Conservation (phyloP, 2,888 invertebrate species). For the Scaptomyza cyrtandrae region DNA sequence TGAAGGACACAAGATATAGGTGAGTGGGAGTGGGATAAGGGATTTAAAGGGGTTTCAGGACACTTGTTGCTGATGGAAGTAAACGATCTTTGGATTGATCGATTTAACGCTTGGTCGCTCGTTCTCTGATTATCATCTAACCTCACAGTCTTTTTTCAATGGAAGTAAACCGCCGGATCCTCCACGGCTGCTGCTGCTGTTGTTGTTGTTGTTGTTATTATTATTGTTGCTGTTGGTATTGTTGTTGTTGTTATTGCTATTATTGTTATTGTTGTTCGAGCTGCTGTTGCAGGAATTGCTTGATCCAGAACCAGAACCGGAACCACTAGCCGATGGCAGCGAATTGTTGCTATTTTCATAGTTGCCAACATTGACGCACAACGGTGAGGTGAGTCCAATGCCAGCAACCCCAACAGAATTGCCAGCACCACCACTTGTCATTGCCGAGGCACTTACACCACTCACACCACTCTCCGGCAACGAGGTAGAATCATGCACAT, state of each 20-base stretch:
- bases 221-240: conserved; percentile 57
- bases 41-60: conserved; percentile 21
- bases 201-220: conserved; percentile 56
- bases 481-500: conserved; percentile 77
- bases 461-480: conserved; percentile 65
- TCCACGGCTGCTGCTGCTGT: conserved; percentile 52
- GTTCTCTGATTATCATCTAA: conserved; percentile 90
- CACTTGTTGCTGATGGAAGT: conserved; percentile 57
- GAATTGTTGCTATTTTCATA: conserved; percentile 74
- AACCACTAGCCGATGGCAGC: conserved; percentile 60
- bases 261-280: conserved; percentile 55
- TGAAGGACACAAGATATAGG: not conserved
- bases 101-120: conserved; percentile 30
- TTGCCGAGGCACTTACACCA: conserved; percentile 20
- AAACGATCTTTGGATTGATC: conserved; percentile 31
- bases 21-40: not conserved
- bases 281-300: conserved; percentile 72
- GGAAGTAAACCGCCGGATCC: conserved; percentile 85
- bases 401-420: conserved; percentile 27
- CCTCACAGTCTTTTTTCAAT: conserved; percentile 93
- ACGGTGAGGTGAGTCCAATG: conserved; percentile 53
- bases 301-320: conserved; percentile 55
- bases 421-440: conserved; percentile 7
- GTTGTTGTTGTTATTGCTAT: conserved; percentile 54
- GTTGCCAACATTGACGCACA: conserved; percentile 70